These are phyloP conservation scores for Oryctolagus cuniculus DNA, from an alignment of 2,113 vertebrate species.

Conservation along the genomic window mOryCun1.1 NC_091442.1:12898001-12898500, in stretches of 20 bases:
- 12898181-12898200: not conserved
- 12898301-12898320: not conserved
- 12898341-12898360: not conserved
- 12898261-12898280: not conserved
- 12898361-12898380: not conserved
- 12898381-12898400: not conserved
- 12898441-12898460: not conserved
- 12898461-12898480: not conserved
- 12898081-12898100: not conserved
- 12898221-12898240: not conserved
- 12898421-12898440: not conserved
- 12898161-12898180: not conserved
- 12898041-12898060: not conserved
- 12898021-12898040: not conserved
- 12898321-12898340: not conserved
- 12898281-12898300: not conserved
- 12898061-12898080: not conserved
- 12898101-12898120: not conserved
- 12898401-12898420: not conserved
- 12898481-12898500: not conserved
- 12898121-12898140: not conserved
- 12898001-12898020: not conserved
- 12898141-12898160: not conserved
- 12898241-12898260: not conserved
- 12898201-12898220: not conserved